These are phyloP conservation scores for Porites lobata DNA, from an alignment of 92 coral and sea anemone genomes.

Conservation along the genomic window DNA sequence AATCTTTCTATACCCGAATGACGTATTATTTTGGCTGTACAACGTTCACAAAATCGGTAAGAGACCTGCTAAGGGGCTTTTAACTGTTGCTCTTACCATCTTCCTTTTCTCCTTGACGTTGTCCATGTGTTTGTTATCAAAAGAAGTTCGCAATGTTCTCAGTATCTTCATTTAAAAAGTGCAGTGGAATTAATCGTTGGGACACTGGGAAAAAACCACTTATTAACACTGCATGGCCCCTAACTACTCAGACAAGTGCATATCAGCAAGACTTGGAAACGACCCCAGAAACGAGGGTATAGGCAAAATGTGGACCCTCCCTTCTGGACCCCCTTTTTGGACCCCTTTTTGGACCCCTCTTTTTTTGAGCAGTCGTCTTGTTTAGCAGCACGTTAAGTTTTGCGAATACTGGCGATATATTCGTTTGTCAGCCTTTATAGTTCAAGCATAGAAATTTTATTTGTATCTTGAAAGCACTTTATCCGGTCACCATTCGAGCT, in stretches of 20 bases:
- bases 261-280: not conserved
- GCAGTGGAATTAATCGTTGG: constrained; percentile 4
- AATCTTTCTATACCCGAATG: no score
- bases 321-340: no score
- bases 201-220: constrained; percentile 12
- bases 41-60: not conserved
- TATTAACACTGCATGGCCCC: constrained; percentile 1
- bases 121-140: not conserved
- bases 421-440: no score
- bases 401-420: no score
- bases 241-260: not conserved
- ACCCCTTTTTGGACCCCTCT: no score
- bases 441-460: no score
- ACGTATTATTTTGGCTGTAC: not conserved
- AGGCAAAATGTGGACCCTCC: no score
- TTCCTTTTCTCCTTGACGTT: not conserved
- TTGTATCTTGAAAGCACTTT: no score
- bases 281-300: not conserved
- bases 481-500: no score
- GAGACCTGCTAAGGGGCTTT: constrained; percentile 3
- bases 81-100: not conserved
- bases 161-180: not conserved
- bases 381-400: no score
- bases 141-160: not conserved
- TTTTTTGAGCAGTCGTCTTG: no score